phyloP scores from a whole-genome alignment of 2,797 vertebrate species.

The Gymnoscopelus braueri region DNA sequence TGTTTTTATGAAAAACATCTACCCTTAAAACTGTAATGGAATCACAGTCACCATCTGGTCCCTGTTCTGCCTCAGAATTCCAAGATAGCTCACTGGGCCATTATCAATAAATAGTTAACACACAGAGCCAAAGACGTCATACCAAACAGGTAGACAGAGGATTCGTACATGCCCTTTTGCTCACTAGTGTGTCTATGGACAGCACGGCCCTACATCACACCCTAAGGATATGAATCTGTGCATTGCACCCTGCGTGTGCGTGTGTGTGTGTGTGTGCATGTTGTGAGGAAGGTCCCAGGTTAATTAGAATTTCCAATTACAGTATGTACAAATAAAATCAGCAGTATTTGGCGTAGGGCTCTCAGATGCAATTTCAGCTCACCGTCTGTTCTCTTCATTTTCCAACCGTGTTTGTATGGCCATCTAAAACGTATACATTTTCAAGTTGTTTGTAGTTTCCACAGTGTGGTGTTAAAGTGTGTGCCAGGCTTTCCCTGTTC shows the following conservation, averaged over 20 bases:
- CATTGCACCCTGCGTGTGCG: constrained; percentile 21
- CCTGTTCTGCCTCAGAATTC: constrained; percentile 42
- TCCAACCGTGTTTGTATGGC: constrained; percentile 13
- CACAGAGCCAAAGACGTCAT: constrained; percentile 24
- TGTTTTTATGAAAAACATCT: constrained; percentile 21
- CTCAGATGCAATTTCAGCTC: constrained; percentile 34
- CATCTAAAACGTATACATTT: constrained; percentile 3
- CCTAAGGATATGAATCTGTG: constrained; percentile 52
- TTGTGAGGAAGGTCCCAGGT: constrained; percentile 16
- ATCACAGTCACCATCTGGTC: constrained; percentile 62
- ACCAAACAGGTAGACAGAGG: constrained; percentile 50
- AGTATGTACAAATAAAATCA: constrained; percentile 42
- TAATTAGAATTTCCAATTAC: not conserved
- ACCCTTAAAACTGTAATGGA: constrained; percentile 45
- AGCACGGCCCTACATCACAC: constrained; percentile 28
- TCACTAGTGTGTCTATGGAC: constrained; percentile 41
- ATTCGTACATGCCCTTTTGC: constrained; percentile 62
- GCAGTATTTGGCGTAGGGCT: constrained; percentile 25
- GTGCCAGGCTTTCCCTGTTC: not conserved
- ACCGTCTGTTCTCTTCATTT: constrained; percentile 24
- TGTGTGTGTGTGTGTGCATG: constrained; percentile 31
- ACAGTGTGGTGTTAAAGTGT: constrained; percentile 14
- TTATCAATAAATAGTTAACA: constrained; percentile 32
- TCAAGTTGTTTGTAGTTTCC: not conserved
- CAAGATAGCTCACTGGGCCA: constrained; percentile 42